Evolutionary conservation across 2,888 invertebrate species (phyloP).

Genomic region (Lepidocyrtoides sp.): DNA sequence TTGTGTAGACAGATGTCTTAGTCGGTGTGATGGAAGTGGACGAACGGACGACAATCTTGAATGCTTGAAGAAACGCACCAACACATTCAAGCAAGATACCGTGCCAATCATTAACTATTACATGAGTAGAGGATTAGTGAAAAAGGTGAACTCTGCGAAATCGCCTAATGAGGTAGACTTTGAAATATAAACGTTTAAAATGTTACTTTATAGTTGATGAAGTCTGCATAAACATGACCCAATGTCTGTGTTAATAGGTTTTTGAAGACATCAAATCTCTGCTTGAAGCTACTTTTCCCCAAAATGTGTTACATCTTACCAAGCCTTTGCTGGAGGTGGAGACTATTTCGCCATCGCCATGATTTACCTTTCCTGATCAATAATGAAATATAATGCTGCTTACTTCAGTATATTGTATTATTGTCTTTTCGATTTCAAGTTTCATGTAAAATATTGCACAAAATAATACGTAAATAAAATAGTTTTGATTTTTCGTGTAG

Average conservation of each 20-base stretch:
- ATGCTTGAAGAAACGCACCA: slow-evolving; percentile 94
- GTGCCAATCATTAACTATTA: slow-evolving; percentile 96
- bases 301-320: background rate
- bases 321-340: no score
- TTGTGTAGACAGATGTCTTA: slow-evolving; percentile 95
- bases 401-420: no score
- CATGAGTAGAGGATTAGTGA: slow-evolving; percentile 90
- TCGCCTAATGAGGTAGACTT: slow-evolving; percentile 90
- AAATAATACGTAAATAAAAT: no score
- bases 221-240: background rate
- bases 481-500: no score
- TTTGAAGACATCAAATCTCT: slow-evolving; percentile 40
- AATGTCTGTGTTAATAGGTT: no score
- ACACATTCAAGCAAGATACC: slow-evolving; percentile 94
- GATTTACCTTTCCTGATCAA: no score
- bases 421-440: no score
- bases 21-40: slow-evolving; percentile 96
- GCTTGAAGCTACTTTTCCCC: background rate
- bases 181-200: no score
- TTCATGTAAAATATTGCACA: no score
- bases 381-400: no score
- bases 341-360: background rate
- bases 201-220: slow-evolving; percentile 28
- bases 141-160: slow-evolving; percentile 91
- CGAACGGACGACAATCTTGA: slow-evolving; percentile 98